Conservation (phyloP, 2,113 vertebrate species). For the Rhinolophus sinicus region DNA sequence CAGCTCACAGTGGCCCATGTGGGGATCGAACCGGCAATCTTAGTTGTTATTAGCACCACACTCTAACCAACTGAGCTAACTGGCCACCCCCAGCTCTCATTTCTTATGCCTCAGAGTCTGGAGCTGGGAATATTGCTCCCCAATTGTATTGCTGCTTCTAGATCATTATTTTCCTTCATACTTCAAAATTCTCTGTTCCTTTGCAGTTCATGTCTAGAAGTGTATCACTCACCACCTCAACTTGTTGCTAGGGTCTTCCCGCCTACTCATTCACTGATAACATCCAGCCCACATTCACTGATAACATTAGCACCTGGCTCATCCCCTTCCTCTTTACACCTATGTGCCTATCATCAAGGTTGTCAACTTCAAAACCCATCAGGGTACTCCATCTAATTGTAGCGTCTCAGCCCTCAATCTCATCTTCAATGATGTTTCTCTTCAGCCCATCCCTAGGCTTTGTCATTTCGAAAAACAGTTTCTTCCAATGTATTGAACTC, state of each 20-base stretch:
- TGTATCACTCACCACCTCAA: background rate
- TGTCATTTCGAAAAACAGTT: background rate
- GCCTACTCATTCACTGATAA: background rate
- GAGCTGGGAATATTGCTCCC: background rate
- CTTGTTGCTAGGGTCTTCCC: background rate
- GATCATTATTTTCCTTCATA: background rate
- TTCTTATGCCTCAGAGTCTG: background rate
- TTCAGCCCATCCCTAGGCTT: background rate
- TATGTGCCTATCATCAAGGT: background rate
- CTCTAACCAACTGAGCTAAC: no score
- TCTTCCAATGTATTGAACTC: background rate
- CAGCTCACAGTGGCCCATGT: no score
- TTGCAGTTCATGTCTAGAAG: background rate
- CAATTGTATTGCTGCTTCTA: background rate
- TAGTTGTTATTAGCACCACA: no score
- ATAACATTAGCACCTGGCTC: background rate
- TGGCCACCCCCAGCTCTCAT: background rate
- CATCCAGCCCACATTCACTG: background rate
- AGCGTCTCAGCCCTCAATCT: background rate
- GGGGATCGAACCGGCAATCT: no score
- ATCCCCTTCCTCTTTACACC: background rate
- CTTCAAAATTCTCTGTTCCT: background rate
- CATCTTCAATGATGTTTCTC: background rate
- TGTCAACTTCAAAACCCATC: constrained; percentile 29
- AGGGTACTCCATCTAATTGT: background rate